Base-by-base conservation (phyloP, 2,797 vertebrate genomes). In the Allobates femoralis region DNA sequence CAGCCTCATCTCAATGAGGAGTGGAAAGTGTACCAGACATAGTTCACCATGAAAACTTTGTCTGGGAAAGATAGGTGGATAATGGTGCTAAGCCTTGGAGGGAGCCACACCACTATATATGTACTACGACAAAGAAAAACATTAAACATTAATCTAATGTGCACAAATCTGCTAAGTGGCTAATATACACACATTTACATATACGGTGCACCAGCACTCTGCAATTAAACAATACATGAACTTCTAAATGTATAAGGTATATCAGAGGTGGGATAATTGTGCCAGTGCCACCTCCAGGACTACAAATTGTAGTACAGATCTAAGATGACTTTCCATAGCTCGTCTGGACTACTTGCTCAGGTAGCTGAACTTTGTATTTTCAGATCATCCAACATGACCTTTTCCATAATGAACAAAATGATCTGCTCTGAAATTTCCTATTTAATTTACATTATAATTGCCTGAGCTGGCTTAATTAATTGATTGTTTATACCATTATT, bases 401-500 rank as follows among this genome's bases (percentile, higher is more conserved):
- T 19, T 71, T 41, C 34, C 34, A 37, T 4, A 71, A n/a, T 30
- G 67, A 41, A 26, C 71, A 74, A 50, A 74, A 41, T 41, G 3
- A 74, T 74, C 23, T 50, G 37, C 41, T 74, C 71, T 46, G 23
- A 74, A 74, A 50, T 26, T 50, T 50, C 71, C 12, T n/a, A 74
- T 74, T 21, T 74, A 50, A 74, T 74, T 74, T 74, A 46, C 71
- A 4, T 41, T 50, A 23, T 74, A 74, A 74, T 74, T 74, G 71
- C 37, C 71, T 74, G 41, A 74, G 41, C n/a, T 26, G 71, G 50
- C 37, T 74, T 74, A n/a, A 74, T 74, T 5, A 74, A 74, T 74
- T 74, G 71, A 74, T 74, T 74, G 71, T 74, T 46, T 74, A 74
- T 46, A 10, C 41, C 5, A 21, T 26, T 23, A 50, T 74, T 74